Evolutionary conservation across 2,888 invertebrate species (phyloP).

Genomic region (Melangyna quadrimaculata): DNA sequence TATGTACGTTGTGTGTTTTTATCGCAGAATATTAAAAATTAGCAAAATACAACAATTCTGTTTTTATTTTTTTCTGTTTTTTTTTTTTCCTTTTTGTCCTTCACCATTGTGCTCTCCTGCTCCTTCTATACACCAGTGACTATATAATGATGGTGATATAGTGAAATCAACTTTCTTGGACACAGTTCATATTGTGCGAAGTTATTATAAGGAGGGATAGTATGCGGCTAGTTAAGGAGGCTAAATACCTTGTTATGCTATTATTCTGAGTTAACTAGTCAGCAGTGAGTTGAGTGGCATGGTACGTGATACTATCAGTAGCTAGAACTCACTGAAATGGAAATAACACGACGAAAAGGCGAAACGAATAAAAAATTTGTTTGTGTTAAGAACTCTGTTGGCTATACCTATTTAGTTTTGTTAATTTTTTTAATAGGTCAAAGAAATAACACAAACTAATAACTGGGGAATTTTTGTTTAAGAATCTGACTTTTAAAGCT

Average conservation of each 20-base stretch:
- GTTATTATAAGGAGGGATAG: slow-evolving; percentile 26
- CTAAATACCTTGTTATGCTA: slow-evolving; percentile 71
- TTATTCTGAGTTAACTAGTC: slow-evolving; percentile 70
- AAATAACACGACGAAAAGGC: slow-evolving; percentile 50
- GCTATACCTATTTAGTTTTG: slow-evolving; percentile 29
- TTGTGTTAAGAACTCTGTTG: slow-evolving; percentile 49
- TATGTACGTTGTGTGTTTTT: slow-evolving; percentile 68
- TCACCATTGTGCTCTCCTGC: too few species aligned
- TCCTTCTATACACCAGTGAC: neutral
- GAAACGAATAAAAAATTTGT: slow-evolving; percentile 29
- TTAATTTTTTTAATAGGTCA: neutral
- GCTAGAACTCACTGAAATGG: slow-evolving; percentile 50
- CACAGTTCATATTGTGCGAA: slow-evolving; percentile 16
- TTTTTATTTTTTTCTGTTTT: slow-evolving; percentile 14
- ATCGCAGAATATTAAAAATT: slow-evolving; percentile 71
- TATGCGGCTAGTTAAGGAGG: slow-evolving; percentile 65
- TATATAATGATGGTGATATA: neutral
- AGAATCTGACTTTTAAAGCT: slow-evolving; percentile 17
- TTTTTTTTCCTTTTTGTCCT: neutral
- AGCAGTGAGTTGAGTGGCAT: slow-evolving; percentile 53
- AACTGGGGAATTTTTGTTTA: slow-evolving; percentile 49
- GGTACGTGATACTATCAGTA: slow-evolving; percentile 68
- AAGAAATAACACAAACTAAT: slow-evolving; percentile 27
- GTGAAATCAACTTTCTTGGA: neutral
- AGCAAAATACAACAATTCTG: slow-evolving; percentile 65